These are phyloP conservation scores for Mantis religiosa DNA, from an alignment of 2,888 invertebrate species.

Conservation along the genomic window DNA sequence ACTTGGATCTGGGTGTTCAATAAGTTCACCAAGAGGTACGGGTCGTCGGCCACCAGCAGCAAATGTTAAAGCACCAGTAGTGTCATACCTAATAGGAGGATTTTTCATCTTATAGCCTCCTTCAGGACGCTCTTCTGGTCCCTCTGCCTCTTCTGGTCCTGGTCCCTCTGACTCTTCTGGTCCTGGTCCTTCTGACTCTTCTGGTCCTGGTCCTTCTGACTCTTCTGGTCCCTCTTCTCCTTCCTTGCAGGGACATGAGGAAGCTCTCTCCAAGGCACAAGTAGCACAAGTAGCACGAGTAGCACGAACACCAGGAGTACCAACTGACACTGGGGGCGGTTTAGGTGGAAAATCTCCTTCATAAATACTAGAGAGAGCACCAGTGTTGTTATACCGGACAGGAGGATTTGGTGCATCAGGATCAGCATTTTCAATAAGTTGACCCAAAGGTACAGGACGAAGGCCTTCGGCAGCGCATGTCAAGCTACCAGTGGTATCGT, in stretches of 20 bases:
- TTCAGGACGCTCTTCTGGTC: not conserved
- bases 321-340: not conserved
- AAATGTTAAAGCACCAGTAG: conserved; percentile 12
- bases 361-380: not conserved
- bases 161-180: no score
- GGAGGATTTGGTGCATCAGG: not conserved
- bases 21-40: not conserved
- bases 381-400: not conserved
- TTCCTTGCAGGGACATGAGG: no score
- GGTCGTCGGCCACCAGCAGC: not conserved
- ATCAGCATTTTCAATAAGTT: not conserved
- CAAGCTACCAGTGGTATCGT: not conserved
- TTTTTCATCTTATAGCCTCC: not conserved
- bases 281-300: no score
- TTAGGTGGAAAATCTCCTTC: no score
- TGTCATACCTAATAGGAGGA: not conserved
- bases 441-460: not conserved
- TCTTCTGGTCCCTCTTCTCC: no score
- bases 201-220: no score
- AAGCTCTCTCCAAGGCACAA: no score
- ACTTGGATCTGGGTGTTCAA: not conserved
- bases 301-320: not conserved
- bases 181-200: no score
- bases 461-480: not conserved
- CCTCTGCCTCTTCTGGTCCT: no score